phyloP scores from a whole-genome alignment of 2,888 invertebrate genomes.

The Meiosimyza platycephala region DNA sequence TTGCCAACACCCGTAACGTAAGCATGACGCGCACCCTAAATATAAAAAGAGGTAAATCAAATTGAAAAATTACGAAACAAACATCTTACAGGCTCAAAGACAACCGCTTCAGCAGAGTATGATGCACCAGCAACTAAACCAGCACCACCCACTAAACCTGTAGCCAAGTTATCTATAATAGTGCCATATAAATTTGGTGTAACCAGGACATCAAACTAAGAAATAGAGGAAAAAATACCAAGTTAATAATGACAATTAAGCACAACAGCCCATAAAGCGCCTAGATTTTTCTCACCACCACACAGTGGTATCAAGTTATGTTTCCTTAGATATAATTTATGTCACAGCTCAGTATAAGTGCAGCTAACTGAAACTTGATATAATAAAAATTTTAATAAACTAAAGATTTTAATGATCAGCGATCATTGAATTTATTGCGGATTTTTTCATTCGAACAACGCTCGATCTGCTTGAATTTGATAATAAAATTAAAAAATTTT shows the following conservation, averaged over 20 bases:
- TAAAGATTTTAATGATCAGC: too few species aligned
- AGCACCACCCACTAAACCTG: constrained; percentile 97
- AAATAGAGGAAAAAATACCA: not conserved
- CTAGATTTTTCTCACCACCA: too few species aligned
- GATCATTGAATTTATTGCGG: too few species aligned
- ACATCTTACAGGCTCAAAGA: constrained; percentile 89
- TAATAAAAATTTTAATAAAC: too few species aligned
- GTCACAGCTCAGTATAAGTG: too few species aligned
- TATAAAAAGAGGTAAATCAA: constrained; percentile 23
- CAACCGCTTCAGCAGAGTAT: constrained; percentile 91
- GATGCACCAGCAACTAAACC: constrained; percentile 98
- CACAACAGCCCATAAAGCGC: too few species aligned
- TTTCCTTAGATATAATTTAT: too few species aligned
- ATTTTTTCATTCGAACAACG: too few species aligned
- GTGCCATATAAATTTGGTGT: constrained; percentile 98
- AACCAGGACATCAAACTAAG: constrained; percentile 96
- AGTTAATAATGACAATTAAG: not conserved
- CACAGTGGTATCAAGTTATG: too few species aligned
- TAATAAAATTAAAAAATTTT: too few species aligned
- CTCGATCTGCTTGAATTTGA: too few species aligned
- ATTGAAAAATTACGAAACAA: constrained; percentile 19
- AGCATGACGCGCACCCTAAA: constrained; percentile 94
- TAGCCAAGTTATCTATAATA: constrained; percentile 96
- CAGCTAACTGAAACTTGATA: too few species aligned
- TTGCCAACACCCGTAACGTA: constrained; percentile 84